Evolutionary conservation across 2,113 vertebrate genomes (phyloP), one percentile per base, ranked within the genome.

Genomic region (Typhlomys cinereus): DNA sequence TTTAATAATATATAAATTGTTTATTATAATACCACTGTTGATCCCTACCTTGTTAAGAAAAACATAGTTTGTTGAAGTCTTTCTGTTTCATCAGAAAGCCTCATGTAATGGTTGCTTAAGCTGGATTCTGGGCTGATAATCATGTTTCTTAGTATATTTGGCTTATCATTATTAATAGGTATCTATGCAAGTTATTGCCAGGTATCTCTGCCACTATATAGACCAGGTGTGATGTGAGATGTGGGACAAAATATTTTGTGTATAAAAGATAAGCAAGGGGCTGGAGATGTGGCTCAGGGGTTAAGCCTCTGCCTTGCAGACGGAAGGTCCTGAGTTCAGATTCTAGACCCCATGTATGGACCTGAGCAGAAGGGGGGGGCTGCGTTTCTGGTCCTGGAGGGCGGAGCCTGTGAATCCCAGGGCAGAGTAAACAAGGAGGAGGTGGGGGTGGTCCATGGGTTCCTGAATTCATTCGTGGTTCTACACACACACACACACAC

Each of bases 1-100:
- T 94, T 94, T 94, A 59, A 85, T 89, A 92, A 78, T 85, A 59
- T 74, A n/a, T 61, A 74, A 89, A 76, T 81, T 66, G 4, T 17
- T 5, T 89, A 6, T 81, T 36, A 69, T 85, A 14, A 8, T 39
- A 88, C 41, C 62, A 66, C 50, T 62, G 5, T 50, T 89, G 69
- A 90, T 50, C 93, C 13, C 8, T 1, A 73, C 73, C 50, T 85
- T 29, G 86, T 81, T 71, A 75, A 93, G 20, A 39, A 75, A 90
- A 89, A n/a, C 5, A 52, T 61, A 81, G 27, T 25, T 78, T 92
- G 23, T 2, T 82, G 13, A 70, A 39, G 29, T 82, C 14, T 90
- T 85, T 84, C 5, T 61, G 21, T 88, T 59, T 83, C n/a, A 83
- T 91, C 18, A 62, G 27, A 23, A 41, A 88, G 5, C n/a, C 52